phyloP scores from a whole-genome alignment of 1,140 invertebrate species.

The Thrips palmi region DNA sequence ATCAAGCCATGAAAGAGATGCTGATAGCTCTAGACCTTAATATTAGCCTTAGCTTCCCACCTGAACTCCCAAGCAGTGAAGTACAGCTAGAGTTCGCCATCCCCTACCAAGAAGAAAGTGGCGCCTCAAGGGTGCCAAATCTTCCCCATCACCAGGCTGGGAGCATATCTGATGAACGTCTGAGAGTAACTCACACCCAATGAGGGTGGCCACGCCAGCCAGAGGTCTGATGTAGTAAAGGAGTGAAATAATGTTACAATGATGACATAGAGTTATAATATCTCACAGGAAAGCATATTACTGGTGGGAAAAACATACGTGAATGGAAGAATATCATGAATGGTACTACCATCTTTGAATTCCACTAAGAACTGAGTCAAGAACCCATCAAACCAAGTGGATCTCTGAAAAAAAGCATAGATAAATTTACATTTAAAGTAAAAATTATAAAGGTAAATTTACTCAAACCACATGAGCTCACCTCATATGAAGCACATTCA shows the following conservation, averaged over 20 bases:
- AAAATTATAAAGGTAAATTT: background rate
- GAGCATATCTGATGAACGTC: conserved; percentile 36
- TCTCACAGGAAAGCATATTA: background rate
- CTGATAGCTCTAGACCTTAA: conserved; percentile 1
- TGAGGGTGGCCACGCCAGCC: conserved; percentile 32
- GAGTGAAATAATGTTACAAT: background rate
- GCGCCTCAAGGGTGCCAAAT: conserved; percentile 27
- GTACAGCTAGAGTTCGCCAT: conserved; percentile 36
- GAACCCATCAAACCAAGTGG: conserved; percentile 41
- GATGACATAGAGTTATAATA: background rate
- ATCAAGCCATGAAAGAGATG: background rate
- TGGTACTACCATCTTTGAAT: conserved; percentile 33
- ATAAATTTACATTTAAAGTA: conserved; percentile 11
- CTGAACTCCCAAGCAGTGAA: conserved; percentile 34
- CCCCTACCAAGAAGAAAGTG: conserved; percentile 36
- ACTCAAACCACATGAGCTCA: conserved; percentile 23
- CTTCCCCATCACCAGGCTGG: conserved; percentile 21
- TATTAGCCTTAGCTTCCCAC: conserved; percentile 18
- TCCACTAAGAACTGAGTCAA: conserved; percentile 38
- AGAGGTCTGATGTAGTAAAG: conserved; percentile 3
- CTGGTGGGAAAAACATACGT: background rate
- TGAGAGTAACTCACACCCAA: conserved; percentile 39
- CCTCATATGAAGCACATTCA: conserved; percentile 36
- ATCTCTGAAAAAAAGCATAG: conserved; percentile 33
- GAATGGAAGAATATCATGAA: conserved; percentile 36